Conservation (phyloP, 2,797 vertebrate genomes). For the Sebastes cheni region DNA sequence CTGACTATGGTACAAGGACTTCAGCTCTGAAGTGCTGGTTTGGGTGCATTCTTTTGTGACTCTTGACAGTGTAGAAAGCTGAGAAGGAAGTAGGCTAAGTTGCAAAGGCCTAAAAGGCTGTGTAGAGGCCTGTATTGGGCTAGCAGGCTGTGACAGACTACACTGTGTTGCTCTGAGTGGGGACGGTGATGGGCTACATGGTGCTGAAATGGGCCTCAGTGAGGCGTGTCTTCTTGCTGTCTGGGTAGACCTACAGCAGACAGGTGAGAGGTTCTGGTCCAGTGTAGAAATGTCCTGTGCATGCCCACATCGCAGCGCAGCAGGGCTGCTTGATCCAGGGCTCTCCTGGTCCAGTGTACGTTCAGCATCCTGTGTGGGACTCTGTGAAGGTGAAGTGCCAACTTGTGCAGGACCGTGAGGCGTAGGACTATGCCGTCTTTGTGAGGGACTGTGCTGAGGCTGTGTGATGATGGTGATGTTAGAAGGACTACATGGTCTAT, state of each 20-base stretch:
- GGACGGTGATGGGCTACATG: constrained; percentile 63
- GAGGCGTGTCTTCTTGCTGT: not conserved
- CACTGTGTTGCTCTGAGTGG: constrained; percentile 4
- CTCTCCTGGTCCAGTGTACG: constrained; percentile 57
- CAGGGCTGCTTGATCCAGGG: constrained; percentile 6
- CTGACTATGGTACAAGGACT: not conserved
- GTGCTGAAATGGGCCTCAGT: constrained; percentile 48
- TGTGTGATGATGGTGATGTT: not conserved
- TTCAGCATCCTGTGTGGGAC: constrained; percentile 17
- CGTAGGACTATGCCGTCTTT: not conserved
- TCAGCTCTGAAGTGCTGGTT: not conserved
- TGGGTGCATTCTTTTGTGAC: not conserved
- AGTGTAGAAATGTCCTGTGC: constrained; percentile 52
- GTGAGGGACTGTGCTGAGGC: not conserved
- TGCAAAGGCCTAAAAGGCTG: not conserved
- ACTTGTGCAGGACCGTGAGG: constrained; percentile 18
- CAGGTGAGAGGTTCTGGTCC: constrained; percentile 37
- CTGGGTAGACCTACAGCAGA: not conserved
- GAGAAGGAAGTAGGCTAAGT: not conserved
- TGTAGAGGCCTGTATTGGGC: constrained; percentile 30
- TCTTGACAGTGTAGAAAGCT: not conserved
- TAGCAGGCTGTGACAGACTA: constrained; percentile 61
- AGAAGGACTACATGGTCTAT: not conserved
- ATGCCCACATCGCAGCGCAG: not conserved
- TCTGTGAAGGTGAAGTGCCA: constrained; percentile 4